Evolutionary conservation across 1,140 invertebrate species (phyloP).

Genomic region (Pseudomyrmex gracilis): DNA sequence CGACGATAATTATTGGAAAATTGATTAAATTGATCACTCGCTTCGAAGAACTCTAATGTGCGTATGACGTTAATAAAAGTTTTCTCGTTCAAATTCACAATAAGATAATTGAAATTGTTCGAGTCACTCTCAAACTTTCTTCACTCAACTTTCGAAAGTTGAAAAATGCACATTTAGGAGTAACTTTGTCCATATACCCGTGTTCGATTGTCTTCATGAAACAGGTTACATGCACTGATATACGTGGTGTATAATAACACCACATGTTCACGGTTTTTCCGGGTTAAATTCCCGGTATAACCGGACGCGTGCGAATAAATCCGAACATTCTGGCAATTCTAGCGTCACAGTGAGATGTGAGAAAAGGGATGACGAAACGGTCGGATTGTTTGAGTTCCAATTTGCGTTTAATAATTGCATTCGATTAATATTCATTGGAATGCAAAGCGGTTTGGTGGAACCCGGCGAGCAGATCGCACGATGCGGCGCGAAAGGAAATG

Average conservation of each 20-base stretch:
- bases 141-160: background rate
- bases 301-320: slow-evolving; percentile 13
- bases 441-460: slow-evolving; percentile 73
- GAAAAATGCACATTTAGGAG: slow-evolving; percentile 7
- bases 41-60: background rate
- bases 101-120: too few relatives aligned
- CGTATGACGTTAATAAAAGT: background rate
- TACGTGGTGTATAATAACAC: too few relatives aligned
- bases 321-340: slow-evolving; percentile 35
- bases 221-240: too few relatives aligned
- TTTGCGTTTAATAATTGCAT: slow-evolving; percentile 80
- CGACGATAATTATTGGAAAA: slow-evolving; percentile 19
- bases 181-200: too few relatives aligned
- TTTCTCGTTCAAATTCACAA: background rate
- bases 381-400: slow-evolving; percentile 76
- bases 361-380: slow-evolving; percentile 53
- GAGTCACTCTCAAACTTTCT: too few relatives aligned
- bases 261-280: background rate
- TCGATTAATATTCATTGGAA: slow-evolving; percentile 81
- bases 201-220: too few relatives aligned
- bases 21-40: background rate
- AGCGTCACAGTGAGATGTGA: slow-evolving; percentile 2
- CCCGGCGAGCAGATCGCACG: slow-evolving; percentile 31
- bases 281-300: slow-evolving; percentile 29
- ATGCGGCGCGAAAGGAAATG: slow-evolving; percentile 48